Evolutionary conservation across 2,797 vertebrate genomes (phyloP).

Genomic region (Oophaga sylvatica): DNA sequence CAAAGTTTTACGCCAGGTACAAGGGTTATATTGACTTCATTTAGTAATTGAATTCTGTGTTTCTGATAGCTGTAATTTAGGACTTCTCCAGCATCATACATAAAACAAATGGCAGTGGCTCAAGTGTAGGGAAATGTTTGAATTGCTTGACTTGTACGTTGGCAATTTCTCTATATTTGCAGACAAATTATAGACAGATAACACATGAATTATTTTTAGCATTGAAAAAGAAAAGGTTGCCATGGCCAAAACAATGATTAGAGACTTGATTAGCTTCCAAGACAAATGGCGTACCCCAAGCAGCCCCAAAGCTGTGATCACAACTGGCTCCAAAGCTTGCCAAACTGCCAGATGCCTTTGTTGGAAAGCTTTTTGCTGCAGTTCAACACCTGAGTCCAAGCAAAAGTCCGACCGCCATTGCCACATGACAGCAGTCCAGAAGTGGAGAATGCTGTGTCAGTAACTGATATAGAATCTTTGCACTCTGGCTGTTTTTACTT

Average conservation of each 20-base stretch:
- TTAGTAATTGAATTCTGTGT: not conserved
- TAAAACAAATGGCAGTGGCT: not conserved
- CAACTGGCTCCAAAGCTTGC: conserved; percentile 67
- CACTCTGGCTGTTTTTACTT: conserved; percentile 29
- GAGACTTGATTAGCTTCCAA: conserved; percentile 64
- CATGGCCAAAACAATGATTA: conserved; percentile 59
- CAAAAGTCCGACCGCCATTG: conserved; percentile 45
- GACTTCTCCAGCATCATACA: not conserved
- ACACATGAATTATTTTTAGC: conserved; percentile 29
- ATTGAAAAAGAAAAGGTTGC: conserved; percentile 39
- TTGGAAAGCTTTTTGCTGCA: conserved; percentile 66
- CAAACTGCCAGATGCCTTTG: conserved; percentile 70
- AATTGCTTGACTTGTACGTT: not conserved
- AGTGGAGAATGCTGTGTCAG: conserved; percentile 28
- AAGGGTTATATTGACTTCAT: not conserved
- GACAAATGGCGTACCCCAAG: conserved; percentile 66
- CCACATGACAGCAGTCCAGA: conserved; percentile 29
- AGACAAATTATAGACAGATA: conserved; percentile 12
- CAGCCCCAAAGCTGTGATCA: conserved; percentile 66
- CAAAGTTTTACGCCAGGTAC: not conserved
- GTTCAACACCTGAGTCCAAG: conserved; percentile 66
- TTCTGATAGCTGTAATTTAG: not conserved
- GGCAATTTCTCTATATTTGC: not conserved
- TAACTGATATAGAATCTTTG: conserved; percentile 29
- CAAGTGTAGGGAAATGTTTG: not conserved